Base-by-base conservation (phyloP, 1,140 invertebrate species). In the Drosophila parabipectinata region DNA sequence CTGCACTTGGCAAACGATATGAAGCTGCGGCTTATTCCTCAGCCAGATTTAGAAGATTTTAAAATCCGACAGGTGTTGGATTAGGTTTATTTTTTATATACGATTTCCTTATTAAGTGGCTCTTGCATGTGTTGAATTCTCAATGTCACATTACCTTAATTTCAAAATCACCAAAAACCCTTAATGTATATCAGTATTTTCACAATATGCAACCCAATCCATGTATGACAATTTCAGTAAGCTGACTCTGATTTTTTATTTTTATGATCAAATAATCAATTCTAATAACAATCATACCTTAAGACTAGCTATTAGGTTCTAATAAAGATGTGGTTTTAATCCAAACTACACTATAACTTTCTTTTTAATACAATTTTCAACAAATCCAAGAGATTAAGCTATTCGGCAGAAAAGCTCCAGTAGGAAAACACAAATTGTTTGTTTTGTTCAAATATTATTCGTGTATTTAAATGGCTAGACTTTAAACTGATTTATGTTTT, bases 1-100 rank as follows among this genome's bases (percentile, higher is more conserved):
- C 92, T 97, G 1, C 96, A 97, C 93, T 92, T 97, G 69, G 95
- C 95, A 21, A 97, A 97, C 92, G 96, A 97, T 88, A 94, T 95
- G 56, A 82, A 87, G 53, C 63, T 91, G 26, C 78, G 90, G 3
- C 67, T 92, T 6, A 83, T 91, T 54, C 80, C 77, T 5, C 78
- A 91, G 30, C 48, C 78, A 12, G 63, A 92, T 64, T 63, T 87
- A 10, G 69, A 90, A 14, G 78, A 91, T 55, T 90, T 92, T 56
- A 47, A 79, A 72, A 91, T 92, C 48, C 74, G 91, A 34, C 87
- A 92, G 82, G 68, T 91, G n/a, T 18, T 60, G 15, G 79, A 90
- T 12, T 58, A 48, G 37, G 9, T 9, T 39, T 39, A n/a, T 47
- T 28, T 24, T 4, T 41, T n/a, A 15, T 18, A 24, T 39, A 18